Percentiles rank a stretch among this genome's conserved stretches.
Conservation (phyloP, 1,140 invertebrate genomes). For the Goniozus legneri region DNA sequence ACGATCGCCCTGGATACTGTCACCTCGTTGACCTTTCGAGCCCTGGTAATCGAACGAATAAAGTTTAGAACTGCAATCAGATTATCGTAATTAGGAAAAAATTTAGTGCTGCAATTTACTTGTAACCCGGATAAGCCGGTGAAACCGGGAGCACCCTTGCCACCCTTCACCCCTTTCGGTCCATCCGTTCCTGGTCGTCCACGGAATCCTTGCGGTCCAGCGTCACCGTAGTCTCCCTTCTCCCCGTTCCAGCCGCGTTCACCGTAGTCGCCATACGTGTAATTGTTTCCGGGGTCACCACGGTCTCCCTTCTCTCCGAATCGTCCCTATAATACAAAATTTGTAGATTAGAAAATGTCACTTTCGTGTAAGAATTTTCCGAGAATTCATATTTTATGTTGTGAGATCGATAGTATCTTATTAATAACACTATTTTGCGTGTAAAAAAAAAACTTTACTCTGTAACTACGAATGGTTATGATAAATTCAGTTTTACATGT, state of each 20-base stretch:
- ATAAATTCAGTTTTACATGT: too few relatives aligned
- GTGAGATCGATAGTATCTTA: too few relatives aligned
- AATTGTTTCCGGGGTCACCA: slow-evolving; percentile 48
- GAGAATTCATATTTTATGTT: not conserved
- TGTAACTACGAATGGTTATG: too few relatives aligned
- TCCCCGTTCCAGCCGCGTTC: slow-evolving; percentile 33
- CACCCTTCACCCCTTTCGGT: slow-evolving; percentile 54
- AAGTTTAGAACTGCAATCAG: too few relatives aligned
- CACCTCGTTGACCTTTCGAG: slow-evolving; percentile 44
- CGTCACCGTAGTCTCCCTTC: slow-evolving; percentile 42
- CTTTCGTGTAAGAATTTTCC: too few relatives aligned
- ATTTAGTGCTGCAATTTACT: slow-evolving; percentile 21
- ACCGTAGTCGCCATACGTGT: slow-evolving; percentile 48
- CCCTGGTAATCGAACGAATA: slow-evolving; percentile 24
- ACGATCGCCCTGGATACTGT: slow-evolving; percentile 47
- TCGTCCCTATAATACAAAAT: slow-evolving; percentile 32
- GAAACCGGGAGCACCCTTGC: slow-evolving; percentile 50
- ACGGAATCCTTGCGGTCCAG: slow-evolving; percentile 41
- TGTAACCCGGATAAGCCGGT: slow-evolving; percentile 37
- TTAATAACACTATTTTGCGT: slow-evolving; percentile 7
- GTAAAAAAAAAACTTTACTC: not conserved
- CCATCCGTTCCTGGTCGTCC: slow-evolving; percentile 54
- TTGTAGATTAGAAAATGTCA: too few relatives aligned
- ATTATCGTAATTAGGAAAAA: too few relatives aligned
- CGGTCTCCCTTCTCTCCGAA: slow-evolving; percentile 48